Conservation (phyloP, 2,113 vertebrate genomes). For the Boulengeromyrus knoepffleri region DNA sequence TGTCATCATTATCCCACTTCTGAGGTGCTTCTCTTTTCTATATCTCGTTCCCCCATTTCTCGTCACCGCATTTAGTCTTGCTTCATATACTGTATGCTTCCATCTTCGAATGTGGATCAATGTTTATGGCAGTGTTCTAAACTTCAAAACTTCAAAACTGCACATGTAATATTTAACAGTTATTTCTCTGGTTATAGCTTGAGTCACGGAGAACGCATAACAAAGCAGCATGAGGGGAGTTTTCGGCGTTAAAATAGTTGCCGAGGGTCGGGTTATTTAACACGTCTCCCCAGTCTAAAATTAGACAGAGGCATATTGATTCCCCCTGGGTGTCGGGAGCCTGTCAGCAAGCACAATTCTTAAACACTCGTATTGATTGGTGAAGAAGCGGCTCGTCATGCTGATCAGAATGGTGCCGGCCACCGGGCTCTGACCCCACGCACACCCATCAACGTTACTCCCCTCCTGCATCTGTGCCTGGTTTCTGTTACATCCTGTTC, state of each 20-base stretch:
- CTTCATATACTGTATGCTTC: neutral
- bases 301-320: slow-evolving; percentile 23
- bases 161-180: neutral
- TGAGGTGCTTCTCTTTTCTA: neutral
- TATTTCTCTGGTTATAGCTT: neutral
- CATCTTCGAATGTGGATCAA: neutral
- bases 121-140: neutral
- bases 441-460: neutral
- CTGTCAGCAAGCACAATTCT: slow-evolving; percentile 11
- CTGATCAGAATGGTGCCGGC: neutral
- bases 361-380: slow-evolving; percentile 18
- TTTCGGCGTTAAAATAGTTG: neutral
- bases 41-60: neutral
- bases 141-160: neutral
- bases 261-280: neutral
- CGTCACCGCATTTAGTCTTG: neutral
- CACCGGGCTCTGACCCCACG: neutral
- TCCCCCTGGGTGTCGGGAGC: neutral
- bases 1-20: neutral
- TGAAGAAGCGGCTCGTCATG: neutral
- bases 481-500: neutral
- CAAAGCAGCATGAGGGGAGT: neutral
- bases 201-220: neutral
- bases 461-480: neutral
- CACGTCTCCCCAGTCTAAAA: slow-evolving; percentile 15